These are phyloP conservation scores for Porites australiensis DNA, from an alignment of 64 coral and sea anemone genomes.

Conservation along the genomic window DNA sequence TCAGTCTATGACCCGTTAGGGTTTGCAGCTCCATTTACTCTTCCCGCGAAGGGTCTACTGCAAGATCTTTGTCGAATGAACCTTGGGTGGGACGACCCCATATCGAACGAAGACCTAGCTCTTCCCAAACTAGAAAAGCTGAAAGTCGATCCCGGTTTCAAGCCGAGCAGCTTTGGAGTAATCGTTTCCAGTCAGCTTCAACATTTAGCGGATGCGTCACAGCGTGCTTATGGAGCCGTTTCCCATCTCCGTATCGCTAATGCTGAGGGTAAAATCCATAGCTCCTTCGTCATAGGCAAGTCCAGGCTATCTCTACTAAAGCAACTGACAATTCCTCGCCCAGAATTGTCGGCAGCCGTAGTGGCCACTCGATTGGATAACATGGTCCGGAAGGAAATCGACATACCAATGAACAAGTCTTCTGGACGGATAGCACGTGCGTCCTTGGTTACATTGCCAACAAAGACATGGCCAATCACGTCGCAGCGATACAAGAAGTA, in stretches of 20 bases:
- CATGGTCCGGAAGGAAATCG: background rate
- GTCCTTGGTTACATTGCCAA: background rate
- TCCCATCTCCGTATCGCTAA: slow-evolving; percentile 37
- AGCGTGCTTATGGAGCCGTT: slow-evolving; percentile 24
- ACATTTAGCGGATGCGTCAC: slow-evolving; percentile 39
- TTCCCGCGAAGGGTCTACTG: slow-evolving; percentile 17
- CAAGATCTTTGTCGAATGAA: no score
- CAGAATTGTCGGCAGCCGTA: background rate
- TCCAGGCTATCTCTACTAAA: background rate
- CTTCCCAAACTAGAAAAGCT: slow-evolving; percentile 4
- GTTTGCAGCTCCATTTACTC: slow-evolving; percentile 31
- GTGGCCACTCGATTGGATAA: background rate
- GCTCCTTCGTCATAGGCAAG: slow-evolving; percentile 8
- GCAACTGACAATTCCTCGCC: background rate
- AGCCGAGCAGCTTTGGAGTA: background rate
- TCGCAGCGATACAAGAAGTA: background rate
- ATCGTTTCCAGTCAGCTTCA: slow-evolving; percentile 8
- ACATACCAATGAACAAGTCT: background rate
- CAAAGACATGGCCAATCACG: background rate
- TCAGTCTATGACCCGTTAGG: slow-evolving; percentile 54
- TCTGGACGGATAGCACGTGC: slow-evolving; percentile 20
- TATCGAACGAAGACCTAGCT: background rate
- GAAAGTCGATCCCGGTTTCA: slow-evolving; percentile 8
- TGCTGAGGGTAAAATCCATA: background rate
- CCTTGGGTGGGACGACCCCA: slow-evolving; percentile 20